Conservation (phyloP, 2,113 vertebrate genomes). For the Chlamydotis undulata region DNA sequence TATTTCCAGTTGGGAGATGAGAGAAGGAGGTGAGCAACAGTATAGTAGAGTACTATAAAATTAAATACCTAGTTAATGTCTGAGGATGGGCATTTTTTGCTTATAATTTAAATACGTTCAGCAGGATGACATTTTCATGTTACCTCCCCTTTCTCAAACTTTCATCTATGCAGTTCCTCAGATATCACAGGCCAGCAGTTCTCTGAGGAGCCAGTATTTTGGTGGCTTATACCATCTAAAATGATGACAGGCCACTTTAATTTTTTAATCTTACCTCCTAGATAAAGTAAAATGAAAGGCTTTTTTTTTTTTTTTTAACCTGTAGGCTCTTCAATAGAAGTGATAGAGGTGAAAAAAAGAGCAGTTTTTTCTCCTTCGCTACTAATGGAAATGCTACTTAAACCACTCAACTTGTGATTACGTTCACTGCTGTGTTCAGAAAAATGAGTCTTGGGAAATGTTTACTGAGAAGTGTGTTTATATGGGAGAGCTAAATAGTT, state of each 20-base stretch:
- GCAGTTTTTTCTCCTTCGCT: background rate
- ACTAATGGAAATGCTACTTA: background rate
- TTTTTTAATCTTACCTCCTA: background rate
- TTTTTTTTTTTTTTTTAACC: background rate
- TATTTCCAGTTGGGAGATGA: background rate
- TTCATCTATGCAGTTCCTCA: background rate
- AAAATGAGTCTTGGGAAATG: background rate
- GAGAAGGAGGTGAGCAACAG: background rate
- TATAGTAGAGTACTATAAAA: background rate
- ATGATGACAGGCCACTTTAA: background rate
- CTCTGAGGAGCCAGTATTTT: background rate
- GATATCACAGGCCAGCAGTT: background rate
- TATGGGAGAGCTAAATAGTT: background rate
- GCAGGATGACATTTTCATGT: background rate
- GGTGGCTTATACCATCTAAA: background rate
- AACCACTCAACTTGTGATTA: background rate
- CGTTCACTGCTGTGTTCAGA: background rate
- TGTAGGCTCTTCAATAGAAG: background rate
- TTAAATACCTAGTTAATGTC: background rate
- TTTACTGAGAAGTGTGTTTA: background rate
- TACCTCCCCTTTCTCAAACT: background rate
- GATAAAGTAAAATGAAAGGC: background rate
- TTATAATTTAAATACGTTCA: background rate
- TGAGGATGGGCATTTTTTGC: background rate
- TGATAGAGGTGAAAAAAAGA: background rate